Evolutionary conservation across 1,140 invertebrate genomes (phyloP), one percentile per base, ranked within the genome.

Genomic region (Atta texana): DNA sequence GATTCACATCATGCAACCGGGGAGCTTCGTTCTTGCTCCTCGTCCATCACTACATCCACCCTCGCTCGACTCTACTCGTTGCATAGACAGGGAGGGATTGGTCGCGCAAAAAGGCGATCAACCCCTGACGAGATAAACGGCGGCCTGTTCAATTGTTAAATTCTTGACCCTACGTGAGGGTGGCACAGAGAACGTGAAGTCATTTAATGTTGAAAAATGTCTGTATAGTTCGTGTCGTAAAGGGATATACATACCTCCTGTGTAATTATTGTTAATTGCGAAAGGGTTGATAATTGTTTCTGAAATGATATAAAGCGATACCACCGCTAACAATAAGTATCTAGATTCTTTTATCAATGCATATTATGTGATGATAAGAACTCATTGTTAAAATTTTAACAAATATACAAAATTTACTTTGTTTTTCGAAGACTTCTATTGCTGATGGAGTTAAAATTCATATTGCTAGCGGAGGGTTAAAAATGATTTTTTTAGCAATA

Each of bases 21-120:
- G 69, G 89, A 90, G 82, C 64, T 59, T 85, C 86, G 72, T 57
- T 55, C 53, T 78, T 81, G 87, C 87, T 75, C 89, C 91, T 93
- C 92, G 91, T 93, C 81, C 91, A 93, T 93, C 92, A 92, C 88
- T 80, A 76, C 63, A 68, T 89, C 81, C 90, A 55, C 90, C 87
- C 91, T 69, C 59, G 77, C 69, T 21, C 53, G 80, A 76, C 51
- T 78, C 66, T 86, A 80, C 64, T 71, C 63, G 61, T 68, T 81
- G 63, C 39, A 44, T 49, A 31, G 39, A 24, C 51, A 84, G 80
- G 49, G 80, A 84, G 80, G 80, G 80, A 0, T 28, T 34, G 69
- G 24, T 34, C 69, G 80, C 69, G 55, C 80, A 84, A 84, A 84
- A 84, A 84, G 80, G 80, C 80, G 80, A 84, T 84, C 80, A 84